Evolutionary conservation across 2,888 invertebrate species (phyloP), one percentile per base, ranked within the genome.

Genomic region (Keiferia lycopersicella): DNA sequence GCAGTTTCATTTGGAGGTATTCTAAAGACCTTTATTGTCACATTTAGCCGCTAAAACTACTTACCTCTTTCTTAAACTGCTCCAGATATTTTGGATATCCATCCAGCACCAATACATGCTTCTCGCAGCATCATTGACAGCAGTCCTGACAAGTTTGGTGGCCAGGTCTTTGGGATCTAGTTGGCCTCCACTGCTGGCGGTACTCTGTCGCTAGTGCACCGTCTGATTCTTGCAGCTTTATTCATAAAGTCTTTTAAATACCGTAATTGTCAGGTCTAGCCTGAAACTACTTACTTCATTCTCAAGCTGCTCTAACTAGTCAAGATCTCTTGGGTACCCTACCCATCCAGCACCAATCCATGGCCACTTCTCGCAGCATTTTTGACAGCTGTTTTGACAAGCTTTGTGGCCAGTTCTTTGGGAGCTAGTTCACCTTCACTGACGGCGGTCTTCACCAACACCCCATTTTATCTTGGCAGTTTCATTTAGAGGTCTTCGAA

Each of bases 261-360:
- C n/a, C n/a, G n/a, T n/a, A n/a, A n/a, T n/a, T n/a, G n/a, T n/a
- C n/a, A n/a, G n/a, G n/a, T n/a, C n/a, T n/a, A n/a, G n/a, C n/a
- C n/a, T n/a, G n/a, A 14, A 41, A 14, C 0, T 1, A 45, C 58
- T 59, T 75, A 98, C 98, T 94, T 97, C 97, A 64, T 93, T 94
- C 86, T 99, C 97, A 83, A 99, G 99, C 77, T 95, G 94, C 62
- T 94, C 93, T 71, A 97, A 96, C 91, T 99, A 99, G 60, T 95
- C 94, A 80, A 98, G 90, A 77, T 98, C 97, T 64, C 99, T 92
- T 0, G 99, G 99, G 83, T 96, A 99, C 0, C 30, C 6, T 30
- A 4, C 2, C 99, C 99, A 77, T 99, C 99, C 64, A 99, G 94
- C 65, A 99, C 94, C 65, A 98, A 95, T 3, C 98, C 98, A 22